Evolutionary conservation across 1,140 invertebrate genomes (phyloP).

Genomic region (Papilio helenus): DNA sequence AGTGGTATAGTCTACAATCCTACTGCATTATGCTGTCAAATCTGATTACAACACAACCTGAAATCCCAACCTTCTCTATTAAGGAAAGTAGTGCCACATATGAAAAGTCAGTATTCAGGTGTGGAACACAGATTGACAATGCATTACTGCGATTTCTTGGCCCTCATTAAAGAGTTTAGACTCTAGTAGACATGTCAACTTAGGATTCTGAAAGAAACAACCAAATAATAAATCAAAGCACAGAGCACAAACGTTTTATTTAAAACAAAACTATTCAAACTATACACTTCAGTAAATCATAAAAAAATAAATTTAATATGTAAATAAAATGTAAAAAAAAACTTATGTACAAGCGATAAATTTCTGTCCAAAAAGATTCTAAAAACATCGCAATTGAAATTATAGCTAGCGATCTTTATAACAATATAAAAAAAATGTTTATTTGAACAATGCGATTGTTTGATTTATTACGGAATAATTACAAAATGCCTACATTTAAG

Average conservation of each 20-base stretch:
- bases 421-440: neutral
- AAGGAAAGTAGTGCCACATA: too few species aligned
- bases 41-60: too few species aligned
- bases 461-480: slow-evolving; percentile 29
- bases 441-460: neutral
- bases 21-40: too few species aligned
- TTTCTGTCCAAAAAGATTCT: slow-evolving; percentile 50
- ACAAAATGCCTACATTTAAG: slow-evolving; percentile 4
- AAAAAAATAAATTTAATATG: slow-evolving; percentile 74
- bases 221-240: slow-evolving; percentile 43
- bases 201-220: neutral
- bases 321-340: slow-evolving; percentile 76
- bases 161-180: neutral
- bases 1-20: too few species aligned
- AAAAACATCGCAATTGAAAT: slow-evolving; percentile 36
- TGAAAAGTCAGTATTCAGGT: too few species aligned
- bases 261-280: slow-evolving; percentile 68
- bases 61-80: too few species aligned
- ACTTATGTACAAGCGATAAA: slow-evolving; percentile 69
- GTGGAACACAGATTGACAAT: too few species aligned
- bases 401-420: slow-evolving; percentile 19
- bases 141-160: neutral
- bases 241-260: slow-evolving; percentile 54
- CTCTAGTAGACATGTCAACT: neutral
- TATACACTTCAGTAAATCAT: slow-evolving; percentile 73